phyloP scores from a whole-genome alignment of 2,113 vertebrate species.

The Catharus bicknelli region DNA sequence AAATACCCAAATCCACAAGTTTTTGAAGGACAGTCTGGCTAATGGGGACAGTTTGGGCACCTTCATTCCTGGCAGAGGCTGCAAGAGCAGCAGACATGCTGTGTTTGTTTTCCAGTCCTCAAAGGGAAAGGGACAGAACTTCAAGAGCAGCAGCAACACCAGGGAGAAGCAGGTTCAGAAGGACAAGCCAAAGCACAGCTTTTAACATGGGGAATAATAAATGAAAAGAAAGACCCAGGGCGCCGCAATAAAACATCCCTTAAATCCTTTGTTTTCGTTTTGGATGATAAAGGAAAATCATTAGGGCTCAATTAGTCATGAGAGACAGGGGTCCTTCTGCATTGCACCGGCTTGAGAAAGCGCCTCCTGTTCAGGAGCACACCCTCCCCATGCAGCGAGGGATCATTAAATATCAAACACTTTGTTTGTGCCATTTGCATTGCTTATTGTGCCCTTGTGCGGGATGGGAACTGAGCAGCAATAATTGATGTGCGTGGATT shows the following conservation, averaged over 20 bases:
- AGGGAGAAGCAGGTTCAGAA: not conserved
- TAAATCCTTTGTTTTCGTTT: slow-evolving; percentile 46
- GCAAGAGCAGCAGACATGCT: accelerated
- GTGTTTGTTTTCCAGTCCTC: not conserved
- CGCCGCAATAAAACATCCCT: not conserved
- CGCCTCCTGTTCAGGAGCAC: not conserved
- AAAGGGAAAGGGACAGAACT: not conserved
- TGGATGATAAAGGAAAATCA: slow-evolving; percentile 16
- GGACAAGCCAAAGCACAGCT: not conserved
- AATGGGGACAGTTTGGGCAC: not conserved
- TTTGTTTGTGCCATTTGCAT: slow-evolving; percentile 14
- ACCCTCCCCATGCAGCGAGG: not conserved
- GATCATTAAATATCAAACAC: slow-evolving; percentile 16
- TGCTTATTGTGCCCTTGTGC: not conserved
- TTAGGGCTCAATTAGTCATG: slow-evolving; percentile 21
- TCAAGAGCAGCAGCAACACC: not conserved
- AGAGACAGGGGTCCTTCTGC: not conserved
- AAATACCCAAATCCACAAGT: not conserved
- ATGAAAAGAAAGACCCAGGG: not conserved
- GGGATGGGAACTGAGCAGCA: accelerated
- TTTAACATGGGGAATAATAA: not conserved
- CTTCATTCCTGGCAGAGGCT: not conserved
- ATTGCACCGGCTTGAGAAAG: not conserved
- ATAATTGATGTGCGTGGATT: not conserved
- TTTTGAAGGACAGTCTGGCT: not conserved